A percentile compares a stretch with the other conserved stretches of the same genome.
Evolutionary conservation across 2,797 vertebrate species (phyloP).

Genomic region (Sebastolobus altivelis): DNA sequence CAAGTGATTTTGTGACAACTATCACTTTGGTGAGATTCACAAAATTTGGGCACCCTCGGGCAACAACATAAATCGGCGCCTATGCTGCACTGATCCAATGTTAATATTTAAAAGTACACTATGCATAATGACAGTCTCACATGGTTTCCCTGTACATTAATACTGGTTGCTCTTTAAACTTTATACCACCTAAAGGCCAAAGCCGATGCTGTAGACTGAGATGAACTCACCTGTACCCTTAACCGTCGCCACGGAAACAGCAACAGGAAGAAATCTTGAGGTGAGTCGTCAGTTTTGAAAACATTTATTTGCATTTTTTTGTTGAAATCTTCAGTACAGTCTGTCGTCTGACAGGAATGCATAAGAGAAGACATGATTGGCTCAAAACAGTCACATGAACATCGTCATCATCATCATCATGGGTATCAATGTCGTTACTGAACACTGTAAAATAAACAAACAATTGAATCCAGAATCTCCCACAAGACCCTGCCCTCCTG

Average conservation of each 20-base stretch:
- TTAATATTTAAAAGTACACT: too few species aligned
- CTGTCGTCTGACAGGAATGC: slow-evolving; percentile 97
- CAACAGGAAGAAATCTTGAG: not conserved
- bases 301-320: slow-evolving; percentile 84
- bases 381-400: slow-evolving; percentile 97
- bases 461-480: slow-evolving; percentile 43
- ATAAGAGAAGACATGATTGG: slow-evolving; percentile 95
- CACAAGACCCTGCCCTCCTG: slow-evolving; percentile 11
- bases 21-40: too few species aligned
- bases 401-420: slow-evolving; percentile 84
- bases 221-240: not conserved
- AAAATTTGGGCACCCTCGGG: too few species aligned
- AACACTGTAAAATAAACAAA: slow-evolving; percentile 44
- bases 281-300: slow-evolving; percentile 53
- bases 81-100: too few species aligned
- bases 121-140: too few species aligned
- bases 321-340: slow-evolving; percentile 92
- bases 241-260: not conserved
- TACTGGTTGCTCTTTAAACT: too few species aligned
- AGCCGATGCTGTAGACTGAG: not conserved
- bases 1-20: too few species aligned
- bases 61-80: too few species aligned
- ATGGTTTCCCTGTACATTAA: too few species aligned
- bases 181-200: not conserved
- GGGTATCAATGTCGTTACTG: slow-evolving; percentile 50